Evolutionary conservation across 2,113 vertebrate genomes (phyloP), one percentile per base, ranked within the genome.

Genomic region (Lasiurus cinereus): DNA sequence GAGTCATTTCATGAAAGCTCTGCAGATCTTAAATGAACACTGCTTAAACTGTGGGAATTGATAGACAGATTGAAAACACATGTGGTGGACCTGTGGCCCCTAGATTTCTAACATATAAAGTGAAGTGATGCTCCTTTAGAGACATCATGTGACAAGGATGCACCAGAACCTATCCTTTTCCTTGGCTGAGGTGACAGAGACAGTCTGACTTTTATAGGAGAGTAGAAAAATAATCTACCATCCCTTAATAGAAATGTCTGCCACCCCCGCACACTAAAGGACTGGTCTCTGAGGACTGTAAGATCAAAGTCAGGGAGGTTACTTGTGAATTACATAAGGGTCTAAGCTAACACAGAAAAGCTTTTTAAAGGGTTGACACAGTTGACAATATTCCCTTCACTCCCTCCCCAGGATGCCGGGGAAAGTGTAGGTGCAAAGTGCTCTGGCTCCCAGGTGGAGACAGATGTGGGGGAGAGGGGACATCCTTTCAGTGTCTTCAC

Each of bases 221-320:
- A 73, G 39, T 24, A 14, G 0, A 72, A 84, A 95, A 76, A 78
- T 56, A 78, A 87, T 80, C 90, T 29, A 70, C 3, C 46, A 22
- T 33, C 64, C 70, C 76, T 91, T 64, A n/a, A 52, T 12, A 96
- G 90, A 93, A 83, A 93, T 31, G 18, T 31, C 6, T 74, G 43
- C 56, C 73, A 59, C 15, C 10, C 31, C 11, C 10, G 0, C 19
- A 91, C 8, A 54, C 39, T 11, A 50, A 73, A 43, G 43, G 56
- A 33, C 54, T 24, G 10, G 31, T 29, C 62, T 77, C 67, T 16
- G 33, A 79, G 19, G 22, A 24, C 73, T 22, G 8, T 67, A 24
- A 73, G n/a, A 91, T 43, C 7, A 0, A 69, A 84, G 62, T 64
- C 67, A 66, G 18, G 22, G 24, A 14, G 13, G n/a, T 69, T 85